Evolutionary conservation across 2,888 invertebrate genomes (phyloP), one percentile per base, ranked within the genome.

Genomic region (Eulithis testata): DNA sequence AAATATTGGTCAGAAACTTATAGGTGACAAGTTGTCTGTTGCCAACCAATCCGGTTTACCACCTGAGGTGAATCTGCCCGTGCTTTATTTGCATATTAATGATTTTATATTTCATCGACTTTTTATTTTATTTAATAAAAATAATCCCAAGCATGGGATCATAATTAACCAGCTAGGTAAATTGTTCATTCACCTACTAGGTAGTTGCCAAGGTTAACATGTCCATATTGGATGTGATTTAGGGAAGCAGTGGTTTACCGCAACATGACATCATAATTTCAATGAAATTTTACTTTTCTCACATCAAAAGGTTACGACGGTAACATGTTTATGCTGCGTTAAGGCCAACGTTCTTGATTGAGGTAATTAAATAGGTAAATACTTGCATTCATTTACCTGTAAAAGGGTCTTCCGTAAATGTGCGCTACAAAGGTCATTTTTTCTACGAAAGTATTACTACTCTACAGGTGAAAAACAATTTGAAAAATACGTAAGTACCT

Each of bases 1-100:
- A 70, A 78, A 78, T 79, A 75, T 76, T 77, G 72, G 69, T 71
- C 71, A 77, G 78, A 80, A 80, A 80, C 67, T 76, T 76, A 75
- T 80, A 82, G 86, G 89, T 87, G 91, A 90, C 91, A 87, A 83
- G 76, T 79, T 81, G 89, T 89, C 90, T 90, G 92, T 90, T 90
- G 77, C 87, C 81, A 90, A 77, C 88, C 84, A 73, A 88, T 80
- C 92, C 87, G 90, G 92, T 91, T 91, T 87, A 81, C 86, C 92
- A 91, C 91, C 91, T 91, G 91, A 88, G 80, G 79, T 81, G 83
- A 84, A 84, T 84, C 84, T 80, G 79, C 70, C 78, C 73, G 75
- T 80, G 78, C 75, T 84, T 81, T 76, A 76, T 91, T 90, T 86
- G 77, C 91, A 91, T 91, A 89, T 87, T 88, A 88, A 88, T 88